A percentile compares a stretch with the other conserved stretches of the same genome.
These are phyloP conservation scores for Agriotes lineatus DNA, from an alignment of 2,888 invertebrate genomes.

Conservation along the genomic window DNA sequence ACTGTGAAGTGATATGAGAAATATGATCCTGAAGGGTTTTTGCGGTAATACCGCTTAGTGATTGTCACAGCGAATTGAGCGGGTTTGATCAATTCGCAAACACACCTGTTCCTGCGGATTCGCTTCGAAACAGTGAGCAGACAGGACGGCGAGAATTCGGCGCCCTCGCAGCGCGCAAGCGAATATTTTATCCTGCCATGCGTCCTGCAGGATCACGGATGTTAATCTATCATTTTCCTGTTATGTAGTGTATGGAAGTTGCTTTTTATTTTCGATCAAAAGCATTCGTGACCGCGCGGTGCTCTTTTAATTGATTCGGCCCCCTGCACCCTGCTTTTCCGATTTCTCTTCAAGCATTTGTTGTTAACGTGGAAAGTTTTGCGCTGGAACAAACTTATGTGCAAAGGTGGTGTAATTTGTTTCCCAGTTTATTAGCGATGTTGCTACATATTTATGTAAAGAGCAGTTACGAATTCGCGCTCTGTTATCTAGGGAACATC, in stretches of 20 bases:
- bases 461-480: too few relatives aligned
- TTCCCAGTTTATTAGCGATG: too few relatives aligned
- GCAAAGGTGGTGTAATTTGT: too few relatives aligned
- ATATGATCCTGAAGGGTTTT: neutral
- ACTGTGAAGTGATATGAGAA: conserved; percentile 3
- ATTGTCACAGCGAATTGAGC: conserved; percentile 38
- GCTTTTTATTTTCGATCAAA: conserved; percentile 21
- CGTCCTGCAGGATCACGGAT: conserved; percentile 39
- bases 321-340: neutral
- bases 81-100: conserved; percentile 20
- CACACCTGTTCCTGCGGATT: conserved; percentile 32
- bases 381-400: too few relatives aligned
- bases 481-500: too few relatives aligned
- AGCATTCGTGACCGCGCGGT: neutral
- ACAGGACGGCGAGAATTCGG: conserved; percentile 27
- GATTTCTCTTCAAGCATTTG: too few relatives aligned
- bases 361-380: too few relatives aligned
- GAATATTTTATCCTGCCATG: conserved; percentile 38
- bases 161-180: conserved; percentile 37
- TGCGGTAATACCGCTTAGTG: conserved; percentile 19
- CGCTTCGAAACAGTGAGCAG: conserved; percentile 37
- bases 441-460: too few relatives aligned
- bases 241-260: conserved; percentile 26
- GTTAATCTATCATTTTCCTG: conserved; percentile 31
- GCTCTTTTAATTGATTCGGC: neutral